A percentile compares a stretch with the other conserved stretches of the same genome.
Evolutionary conservation across 2,888 invertebrate species (phyloP).

Genomic region (Gymnosoma rotundatum): DNA sequence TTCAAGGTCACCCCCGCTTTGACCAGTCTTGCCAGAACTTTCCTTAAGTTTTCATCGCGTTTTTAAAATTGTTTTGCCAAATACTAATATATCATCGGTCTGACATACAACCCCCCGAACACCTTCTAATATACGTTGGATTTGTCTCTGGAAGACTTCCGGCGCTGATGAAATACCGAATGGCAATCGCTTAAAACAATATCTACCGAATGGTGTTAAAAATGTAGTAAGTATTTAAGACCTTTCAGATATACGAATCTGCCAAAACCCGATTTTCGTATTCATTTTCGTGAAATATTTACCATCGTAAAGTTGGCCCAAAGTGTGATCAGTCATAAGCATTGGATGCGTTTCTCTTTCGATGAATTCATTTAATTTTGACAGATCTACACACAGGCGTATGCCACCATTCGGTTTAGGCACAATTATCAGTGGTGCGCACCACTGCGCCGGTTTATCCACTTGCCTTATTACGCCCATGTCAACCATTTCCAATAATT

Average conservation of each 20-base stretch:
- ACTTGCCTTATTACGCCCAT: too few relatives aligned
- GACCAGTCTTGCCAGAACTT: conserved; percentile 37
- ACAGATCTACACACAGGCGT: conserved; percentile 11
- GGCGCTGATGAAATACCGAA: too few relatives aligned
- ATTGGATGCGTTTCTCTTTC: conserved; percentile 61
- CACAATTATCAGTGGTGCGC: conserved; percentile 8
- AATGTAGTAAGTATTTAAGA: conserved; percentile 15
- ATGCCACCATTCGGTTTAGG: conserved; percentile 19
- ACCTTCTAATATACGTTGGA: conserved; percentile 34
- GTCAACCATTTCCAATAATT: background rate
- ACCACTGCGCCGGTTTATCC: background rate
- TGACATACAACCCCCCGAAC: conserved; percentile 51
- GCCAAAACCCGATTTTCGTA: conserved; percentile 56
- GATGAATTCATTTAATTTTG: conserved; percentile 10
- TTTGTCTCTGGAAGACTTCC: conserved; percentile 49
- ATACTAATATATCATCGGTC: conserved; percentile 59
- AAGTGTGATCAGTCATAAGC: conserved; percentile 70
- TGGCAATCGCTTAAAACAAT: conserved; percentile 52
- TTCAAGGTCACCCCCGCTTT: conserved; percentile 49
- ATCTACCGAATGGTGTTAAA: conserved; percentile 63
- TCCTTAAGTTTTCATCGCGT: conserved; percentile 16
- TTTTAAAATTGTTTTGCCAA: conserved; percentile 30
- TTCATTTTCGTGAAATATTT: conserved; percentile 76
- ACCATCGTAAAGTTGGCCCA: conserved; percentile 68
- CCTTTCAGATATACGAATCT: conserved; percentile 35